Conservation (phyloP, 2,888 invertebrate genomes). For the Fragum sueziense region DNA sequence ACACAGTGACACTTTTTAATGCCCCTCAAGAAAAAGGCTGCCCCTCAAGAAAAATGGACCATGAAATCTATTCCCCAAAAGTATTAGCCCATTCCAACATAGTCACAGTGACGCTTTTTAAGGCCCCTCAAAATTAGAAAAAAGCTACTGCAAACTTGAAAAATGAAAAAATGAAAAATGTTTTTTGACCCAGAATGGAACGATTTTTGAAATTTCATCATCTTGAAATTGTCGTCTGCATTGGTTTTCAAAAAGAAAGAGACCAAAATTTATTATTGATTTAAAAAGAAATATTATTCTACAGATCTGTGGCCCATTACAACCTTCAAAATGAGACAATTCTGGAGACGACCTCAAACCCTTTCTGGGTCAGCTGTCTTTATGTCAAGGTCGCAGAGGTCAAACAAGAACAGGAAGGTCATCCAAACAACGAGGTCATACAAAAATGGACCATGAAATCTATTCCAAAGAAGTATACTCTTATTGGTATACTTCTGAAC, state of each 20-base stretch:
- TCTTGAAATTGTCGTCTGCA: too few relatives aligned
- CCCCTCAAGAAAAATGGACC: slow-evolving; percentile 66
- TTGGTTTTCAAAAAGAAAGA: too few relatives aligned
- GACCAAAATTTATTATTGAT: too few relatives aligned
- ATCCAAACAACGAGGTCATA: slow-evolving; percentile 51
- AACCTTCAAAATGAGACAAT: slow-evolving; percentile 63
- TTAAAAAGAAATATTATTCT: too few relatives aligned
- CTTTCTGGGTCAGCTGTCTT: slow-evolving; percentile 64
- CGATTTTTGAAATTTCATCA: too few relatives aligned
- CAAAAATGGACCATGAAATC: slow-evolving; percentile 65
- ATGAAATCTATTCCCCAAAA: slow-evolving; percentile 62
- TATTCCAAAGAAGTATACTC: slow-evolving; percentile 58
- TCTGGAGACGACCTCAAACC: slow-evolving; percentile 66
- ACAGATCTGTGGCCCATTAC: slow-evolving; percentile 67
- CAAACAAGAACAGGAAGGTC: slow-evolving; percentile 47
- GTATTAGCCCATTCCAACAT: slow-evolving; percentile 54
- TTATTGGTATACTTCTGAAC: slow-evolving; percentile 62
- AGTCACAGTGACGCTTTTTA: too few relatives aligned
- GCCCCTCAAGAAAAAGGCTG: too few relatives aligned
- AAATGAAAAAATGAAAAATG: too few relatives aligned
- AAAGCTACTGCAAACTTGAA: too few relatives aligned
- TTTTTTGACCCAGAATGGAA: too few relatives aligned
- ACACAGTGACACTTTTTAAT: too few relatives aligned
- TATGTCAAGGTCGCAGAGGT: slow-evolving; percentile 62
- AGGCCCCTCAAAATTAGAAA: too few relatives aligned